Conservation (phyloP, 2,888 invertebrate species). For the Brachylomia viminalis region DNA sequence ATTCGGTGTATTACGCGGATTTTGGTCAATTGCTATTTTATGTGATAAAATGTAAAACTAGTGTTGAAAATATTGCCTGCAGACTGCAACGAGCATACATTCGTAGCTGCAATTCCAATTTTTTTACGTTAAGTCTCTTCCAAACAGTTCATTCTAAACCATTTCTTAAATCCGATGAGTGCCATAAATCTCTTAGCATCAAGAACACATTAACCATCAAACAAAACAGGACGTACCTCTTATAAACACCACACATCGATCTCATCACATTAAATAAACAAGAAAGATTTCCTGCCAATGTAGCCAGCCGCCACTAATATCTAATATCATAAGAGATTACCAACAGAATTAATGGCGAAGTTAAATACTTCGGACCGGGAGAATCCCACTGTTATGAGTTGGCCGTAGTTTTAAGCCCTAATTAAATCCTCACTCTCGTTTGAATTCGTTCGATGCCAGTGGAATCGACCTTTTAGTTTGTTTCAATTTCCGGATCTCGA, state of each 20-base stretch:
- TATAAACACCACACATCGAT: background rate
- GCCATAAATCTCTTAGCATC: background rate
- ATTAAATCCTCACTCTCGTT: conserved; percentile 62
- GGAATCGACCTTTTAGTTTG: conserved; percentile 44
- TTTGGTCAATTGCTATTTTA: conserved; percentile 1
- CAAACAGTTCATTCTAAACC: background rate
- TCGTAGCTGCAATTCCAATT: too few relatives aligned
- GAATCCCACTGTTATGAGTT: conserved; percentile 61
- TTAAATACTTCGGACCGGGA: conserved; percentile 58
- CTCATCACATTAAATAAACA: conserved; percentile 15
- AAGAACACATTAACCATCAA: background rate
- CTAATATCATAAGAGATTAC: conserved; percentile 56
- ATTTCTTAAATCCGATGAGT: background rate
- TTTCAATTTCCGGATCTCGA: conserved; percentile 37
- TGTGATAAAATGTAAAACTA: background rate
- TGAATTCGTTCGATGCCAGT: conserved; percentile 42
- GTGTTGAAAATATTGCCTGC: background rate
- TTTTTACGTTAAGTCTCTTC: too few relatives aligned
- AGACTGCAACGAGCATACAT: background rate
- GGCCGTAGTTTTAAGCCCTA: conserved; percentile 57
- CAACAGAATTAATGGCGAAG: conserved; percentile 59
- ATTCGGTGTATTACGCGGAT: background rate
- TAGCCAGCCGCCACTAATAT: conserved; percentile 42
- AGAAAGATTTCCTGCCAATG: conserved; percentile 4
- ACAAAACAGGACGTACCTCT: background rate